Evolutionary conservation across 2,797 vertebrate species (phyloP), one percentile per base, ranked within the genome.

Genomic region (Oreortyx pictus): DNA sequence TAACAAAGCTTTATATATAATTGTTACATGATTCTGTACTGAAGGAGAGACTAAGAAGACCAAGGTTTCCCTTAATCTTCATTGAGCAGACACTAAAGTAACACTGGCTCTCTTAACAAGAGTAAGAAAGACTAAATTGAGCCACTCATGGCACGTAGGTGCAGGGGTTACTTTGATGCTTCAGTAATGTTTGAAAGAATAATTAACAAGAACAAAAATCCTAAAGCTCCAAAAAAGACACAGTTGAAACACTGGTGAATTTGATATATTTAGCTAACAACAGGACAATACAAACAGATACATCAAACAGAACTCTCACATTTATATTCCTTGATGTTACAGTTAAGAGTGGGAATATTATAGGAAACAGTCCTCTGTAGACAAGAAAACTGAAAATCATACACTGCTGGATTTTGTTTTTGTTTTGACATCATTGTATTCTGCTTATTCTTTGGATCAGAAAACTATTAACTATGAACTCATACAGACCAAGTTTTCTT

Each of bases 291-390:
- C 35, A 19, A 29, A 82, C 19, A 17, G 18, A 67, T 14, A 54
- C 17, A 37, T 2, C 15, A n/a, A 13, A 52, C 11, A 23, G 19
- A 64, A 14, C 2, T 31, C 3, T 8, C 1, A 29, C 7, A 9
- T 27, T 52, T 29, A 27, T 87, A 74, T 62, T 70, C 29, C 61
- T 91, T 75, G 37, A 86, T 83, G 73, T 71, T 39, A 35, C 15
- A 66, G 0, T 6, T 2, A 5, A 77, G 78, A 92, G 41, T 56
- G 33, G 5, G 25, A 73, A 41, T 86, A 73, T 79, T 88, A 46
- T n/a, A 24, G 44, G 31, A 25, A 76, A 66, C 2, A 39, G 37
- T 71, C 11, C 7, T 37, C 33, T 8, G 24, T 7, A 29, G 7
- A 25, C 3, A 6, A 19, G 19, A 46, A 90, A 66, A 54, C 6